Evolutionary conservation across 2,888 invertebrate genomes (phyloP), one percentile per base, ranked within the genome.

Genomic region (Dynastes maya): DNA sequence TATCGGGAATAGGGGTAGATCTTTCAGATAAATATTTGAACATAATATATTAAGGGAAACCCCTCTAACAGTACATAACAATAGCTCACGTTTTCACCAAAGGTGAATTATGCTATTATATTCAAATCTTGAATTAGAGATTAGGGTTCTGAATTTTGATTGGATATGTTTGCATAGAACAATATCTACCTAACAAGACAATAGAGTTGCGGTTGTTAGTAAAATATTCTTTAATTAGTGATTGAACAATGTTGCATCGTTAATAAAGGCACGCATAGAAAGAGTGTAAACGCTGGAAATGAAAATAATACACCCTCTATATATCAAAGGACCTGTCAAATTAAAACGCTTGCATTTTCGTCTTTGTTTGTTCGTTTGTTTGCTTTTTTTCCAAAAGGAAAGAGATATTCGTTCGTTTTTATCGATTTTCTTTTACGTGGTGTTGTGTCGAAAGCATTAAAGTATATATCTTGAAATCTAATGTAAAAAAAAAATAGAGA

Each of bases 221-320:
- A 45, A 45, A 11, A 11, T 45, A 11, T 45, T 45, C 8, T 2
- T 45, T 45, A 45, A 45, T 45, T 45, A 45, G 45, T 45, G 45
- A 45, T 45, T 45, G 6, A 45, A 45, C 45, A 45, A 5, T 65
- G 65, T 65, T 65, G 13, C 37, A 65, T 40, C 65, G 32, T 65
- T 65, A 65, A 65, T 65, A 65, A 40, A n/a, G 40, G 6, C n/a
- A n/a, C 13, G 32, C 40, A 45, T 8, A 45, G 45, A 65, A 40
- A 4, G 13, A 13, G 65, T 13, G 65, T 65, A 65, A 65, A 32
- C 40, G 65, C 65, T 65, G 13, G 65, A 65, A 65, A 65, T 65
- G 65, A 22, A 65, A 65, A 65, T 65, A 65, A n/a, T 65, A 40
- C 65, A 65, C 65, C 65, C 65, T 65, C 65, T 65, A 65, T 2